Evolutionary conservation across 1,140 invertebrate species (phyloP), one percentile per base, ranked within the genome.

Genomic region (Drosophila nasuta): DNA sequence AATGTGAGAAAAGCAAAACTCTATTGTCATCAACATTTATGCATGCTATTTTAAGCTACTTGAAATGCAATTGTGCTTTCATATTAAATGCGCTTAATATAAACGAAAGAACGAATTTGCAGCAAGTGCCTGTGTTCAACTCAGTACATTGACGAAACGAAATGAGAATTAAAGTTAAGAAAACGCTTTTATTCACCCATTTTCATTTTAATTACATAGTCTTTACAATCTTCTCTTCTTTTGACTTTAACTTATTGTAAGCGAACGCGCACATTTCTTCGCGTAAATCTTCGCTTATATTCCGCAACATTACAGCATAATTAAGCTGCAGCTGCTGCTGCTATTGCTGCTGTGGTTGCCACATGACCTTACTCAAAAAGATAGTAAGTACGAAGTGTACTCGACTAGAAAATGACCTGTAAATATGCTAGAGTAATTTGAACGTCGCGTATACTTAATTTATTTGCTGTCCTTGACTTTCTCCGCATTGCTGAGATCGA

Each of bases 251-350:
- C 52, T 38, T 35, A 20, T 33, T 48, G 49, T 62, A 20, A 13
- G 25, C 41, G 33, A 25, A 25, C 38, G 13, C 28, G 35, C 58
- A 54, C 58, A 51, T 54, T 63, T 38, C 60, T 71, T 13, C 49
- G 62, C 57, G 71, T 69, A 69, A 74, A 74, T 74, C 52, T 49
- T 54, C 20, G 41, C 64, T 48, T 58, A 46, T 46, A 74, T 77
- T 68, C 41, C 64, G 46, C 71, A 59, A 69, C 72, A 74, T 74
- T 69, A 69, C 71, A 62, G 71, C 41, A 79, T 71, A 81, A 76
- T 71, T 72, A 76, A 81, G 72, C 66, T 65, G 77, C 71, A 69
- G 52, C 41, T 57, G 33, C 3, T 35, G 15, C 13, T 63, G 30
- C 30, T 46, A 35, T 15, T 38, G 3, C 59, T 49, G 17, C n/a